Conservation (phyloP, 2,888 invertebrate species). For the Meghimatium bilineatum region DNA sequence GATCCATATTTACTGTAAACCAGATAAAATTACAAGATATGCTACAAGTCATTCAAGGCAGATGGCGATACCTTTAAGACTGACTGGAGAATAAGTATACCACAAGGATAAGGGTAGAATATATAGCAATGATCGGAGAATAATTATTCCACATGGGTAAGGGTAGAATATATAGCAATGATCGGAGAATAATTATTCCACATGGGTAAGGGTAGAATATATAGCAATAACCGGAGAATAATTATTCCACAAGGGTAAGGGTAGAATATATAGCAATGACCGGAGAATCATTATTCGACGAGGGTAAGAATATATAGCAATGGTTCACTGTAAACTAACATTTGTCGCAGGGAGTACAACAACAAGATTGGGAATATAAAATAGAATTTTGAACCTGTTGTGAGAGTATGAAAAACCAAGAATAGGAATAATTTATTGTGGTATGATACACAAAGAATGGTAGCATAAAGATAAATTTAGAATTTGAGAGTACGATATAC, state of each 20-base stretch:
- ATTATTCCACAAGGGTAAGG: neutral
- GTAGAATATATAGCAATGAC: neutral
- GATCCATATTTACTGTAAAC: no score
- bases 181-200: no score
- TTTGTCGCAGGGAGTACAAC: neutral
- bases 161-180: no score
- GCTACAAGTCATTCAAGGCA: no score
- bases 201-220: neutral
- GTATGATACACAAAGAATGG: neutral
- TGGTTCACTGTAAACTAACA: neutral
- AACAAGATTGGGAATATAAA: neutral
- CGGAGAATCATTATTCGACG: neutral
- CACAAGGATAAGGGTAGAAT: no score
- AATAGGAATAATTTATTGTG: neutral
- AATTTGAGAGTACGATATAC: no score
- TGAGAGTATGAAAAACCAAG: neutral
- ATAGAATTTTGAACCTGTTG: neutral
- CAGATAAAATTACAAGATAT: no score
- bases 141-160: no score
- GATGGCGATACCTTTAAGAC: no score
- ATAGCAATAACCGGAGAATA: neutral
- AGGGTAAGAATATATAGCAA: no score
- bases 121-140: no score
- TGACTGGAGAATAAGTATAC: no score
- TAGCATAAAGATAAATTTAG: neutral